These are phyloP conservation scores for Dasysyrphus albostriatus DNA, from an alignment of 2,888 invertebrate genomes.

Conservation along the genomic window DNA sequence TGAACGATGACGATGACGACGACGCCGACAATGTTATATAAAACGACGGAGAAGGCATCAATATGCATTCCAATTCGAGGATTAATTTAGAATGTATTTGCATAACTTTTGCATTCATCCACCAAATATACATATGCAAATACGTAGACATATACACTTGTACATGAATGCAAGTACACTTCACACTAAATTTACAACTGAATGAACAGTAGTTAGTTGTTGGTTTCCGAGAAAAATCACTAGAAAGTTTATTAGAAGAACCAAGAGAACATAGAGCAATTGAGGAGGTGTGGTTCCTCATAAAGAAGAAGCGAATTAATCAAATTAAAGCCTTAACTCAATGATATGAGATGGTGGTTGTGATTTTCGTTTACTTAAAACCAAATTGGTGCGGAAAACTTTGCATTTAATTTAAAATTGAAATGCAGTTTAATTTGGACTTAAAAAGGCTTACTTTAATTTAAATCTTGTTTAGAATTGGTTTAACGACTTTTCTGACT, in stretches of 20 bases:
- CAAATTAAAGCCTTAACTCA: constrained; percentile 26
- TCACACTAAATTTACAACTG: neutral
- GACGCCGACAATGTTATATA: too few species aligned
- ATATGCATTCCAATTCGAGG: constrained; percentile 27
- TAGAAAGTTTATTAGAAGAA: constrained; percentile 35
- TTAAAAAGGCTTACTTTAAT: too few species aligned
- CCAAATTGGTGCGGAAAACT: neutral
- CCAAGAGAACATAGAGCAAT: neutral
- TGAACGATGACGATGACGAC: constrained; percentile 4
- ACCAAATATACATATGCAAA: neutral
- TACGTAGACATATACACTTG: neutral
- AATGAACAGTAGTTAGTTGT: constrained; percentile 12
- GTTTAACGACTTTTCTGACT: too few species aligned
- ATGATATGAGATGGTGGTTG: neutral
- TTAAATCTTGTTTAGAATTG: too few species aligned
- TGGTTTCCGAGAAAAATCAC: constrained; percentile 47
- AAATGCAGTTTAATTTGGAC: neutral
- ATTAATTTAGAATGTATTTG: constrained; percentile 58
- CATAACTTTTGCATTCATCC: constrained; percentile 46
- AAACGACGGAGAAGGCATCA: neutral
- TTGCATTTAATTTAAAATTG: neutral
- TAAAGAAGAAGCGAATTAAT: constrained; percentile 21
- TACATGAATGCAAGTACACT: neutral
- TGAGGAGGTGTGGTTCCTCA: neutral
- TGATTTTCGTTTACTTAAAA: neutral